Base-by-base conservation (phyloP, 2,888 invertebrate genomes). In the Orchesella flavescens region DNA sequence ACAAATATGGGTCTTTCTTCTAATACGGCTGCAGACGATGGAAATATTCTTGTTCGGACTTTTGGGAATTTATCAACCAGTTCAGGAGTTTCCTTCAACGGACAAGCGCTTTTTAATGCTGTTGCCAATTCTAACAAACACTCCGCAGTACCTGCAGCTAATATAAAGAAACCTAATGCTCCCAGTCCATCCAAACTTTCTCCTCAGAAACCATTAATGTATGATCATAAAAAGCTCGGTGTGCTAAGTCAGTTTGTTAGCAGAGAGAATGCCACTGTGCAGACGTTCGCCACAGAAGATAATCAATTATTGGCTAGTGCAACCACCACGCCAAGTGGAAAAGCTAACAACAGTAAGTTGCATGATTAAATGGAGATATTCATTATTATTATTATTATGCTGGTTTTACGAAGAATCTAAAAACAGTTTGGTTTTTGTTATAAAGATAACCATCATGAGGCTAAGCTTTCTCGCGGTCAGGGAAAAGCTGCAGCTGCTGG, bases 201-300 rank as follows among this genome's bases (percentile, higher is more conserved):
- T n/a, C 46, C 75, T 10, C 71, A 66, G 21, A 83, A 78, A 24
- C 59, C 66, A n/a, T 49, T 75, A 10, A 49, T 57, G 17, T 83
- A 83, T 44, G 78, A 83, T 44, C 77, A 83, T 21, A 83, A 83
- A 43, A 83, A 83, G 21, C 55, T 83, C 12, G 83, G 83, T 49
- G 83, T 78, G 10, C 78, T 83, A 5, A 77, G 77, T 61, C 78
- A 83, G 44, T 83, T 83, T 66, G 81, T 81, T 5, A 49, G 43
- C 46, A 21, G 15, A 46, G 55, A 34, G 7, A 21, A 13, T 21
- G 4, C 19, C 59, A 4, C 19, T 13, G 24, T 21, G 9, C 53
- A 53, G 55, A 24, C 19, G n/a, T 49, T 53, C 24, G 19, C 2
- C 1, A 13, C 19, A 5, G 83, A 66, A 12, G 83, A 76, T 23